Evolutionary conservation across 92 coral and sea anemone species (phyloP).

Genomic region (Micromussa lordhowensis): DNA sequence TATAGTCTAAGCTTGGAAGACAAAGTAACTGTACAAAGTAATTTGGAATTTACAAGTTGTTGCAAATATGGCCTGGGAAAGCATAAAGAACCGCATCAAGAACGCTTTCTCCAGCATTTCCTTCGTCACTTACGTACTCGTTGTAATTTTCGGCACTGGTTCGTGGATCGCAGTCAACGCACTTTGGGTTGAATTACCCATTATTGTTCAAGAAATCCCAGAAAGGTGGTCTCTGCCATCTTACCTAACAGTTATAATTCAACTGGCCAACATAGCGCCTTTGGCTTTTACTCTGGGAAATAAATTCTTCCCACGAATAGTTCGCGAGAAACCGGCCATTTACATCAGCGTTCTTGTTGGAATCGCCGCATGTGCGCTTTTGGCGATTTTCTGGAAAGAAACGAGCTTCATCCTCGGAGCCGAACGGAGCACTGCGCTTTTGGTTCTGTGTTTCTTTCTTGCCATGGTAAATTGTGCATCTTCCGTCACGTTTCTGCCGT

Average conservation of each 20-base stretch:
- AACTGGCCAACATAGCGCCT: constrained; percentile 95
- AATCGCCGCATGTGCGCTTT: constrained; percentile 66
- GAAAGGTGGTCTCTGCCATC: constrained; percentile 97
- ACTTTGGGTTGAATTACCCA: constrained; percentile 96
- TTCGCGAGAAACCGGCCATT: constrained; percentile 79
- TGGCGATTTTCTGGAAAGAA: constrained; percentile 90
- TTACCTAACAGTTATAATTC: constrained; percentile 89
- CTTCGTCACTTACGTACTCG: constrained; percentile 77
- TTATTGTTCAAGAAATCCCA: constrained; percentile 91
- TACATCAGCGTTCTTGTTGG: constrained; percentile 70
- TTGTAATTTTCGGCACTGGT: constrained; percentile 88
- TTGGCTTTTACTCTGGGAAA: constrained; percentile 78
- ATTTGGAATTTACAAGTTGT: neutral
- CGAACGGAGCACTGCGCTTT: constrained; percentile 84
- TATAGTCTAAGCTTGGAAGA: no score
- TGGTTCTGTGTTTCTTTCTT: constrained; percentile 81
- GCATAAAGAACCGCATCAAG: constrained; percentile 47
- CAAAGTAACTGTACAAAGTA: no score
- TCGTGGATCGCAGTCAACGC: constrained; percentile 99
- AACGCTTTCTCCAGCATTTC: constrained; percentile 70
- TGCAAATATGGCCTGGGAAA: constrained; percentile 40
- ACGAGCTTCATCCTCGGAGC: constrained; percentile 85
- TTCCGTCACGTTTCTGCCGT: constrained; percentile 94
- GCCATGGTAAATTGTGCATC: constrained; percentile 93
- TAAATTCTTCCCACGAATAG: constrained; percentile 72